These are phyloP conservation scores for Sycobia sp. DNA, from an alignment of 1,140 invertebrate genomes.

Conservation along the genomic window DNA sequence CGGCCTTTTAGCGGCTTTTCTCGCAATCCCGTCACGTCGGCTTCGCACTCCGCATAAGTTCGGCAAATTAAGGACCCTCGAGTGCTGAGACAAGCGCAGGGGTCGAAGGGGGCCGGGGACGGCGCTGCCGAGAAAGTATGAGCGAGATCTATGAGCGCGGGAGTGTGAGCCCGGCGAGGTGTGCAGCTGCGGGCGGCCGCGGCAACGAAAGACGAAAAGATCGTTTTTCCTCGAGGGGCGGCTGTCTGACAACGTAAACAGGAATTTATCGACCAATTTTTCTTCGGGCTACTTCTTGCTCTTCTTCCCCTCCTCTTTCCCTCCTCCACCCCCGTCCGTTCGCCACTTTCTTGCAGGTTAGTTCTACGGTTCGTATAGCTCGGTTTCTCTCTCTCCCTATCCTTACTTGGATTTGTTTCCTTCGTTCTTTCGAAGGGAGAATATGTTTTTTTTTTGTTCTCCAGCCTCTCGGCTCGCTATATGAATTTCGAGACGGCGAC, in stretches of 20 bases:
- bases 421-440: neutral
- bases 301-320: neutral
- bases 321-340: neutral
- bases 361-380: no score
- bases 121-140: no score
- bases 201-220: neutral
- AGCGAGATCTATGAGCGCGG: no score
- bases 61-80: slow-evolving; percentile 1
- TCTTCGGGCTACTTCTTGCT: neutral
- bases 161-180: neutral
- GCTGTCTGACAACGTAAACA: slow-evolving; percentile 5
- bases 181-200: neutral
- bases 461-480: no score
- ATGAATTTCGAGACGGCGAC: no score
- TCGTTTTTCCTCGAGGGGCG: neutral
- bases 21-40: neutral
- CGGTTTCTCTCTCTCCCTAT: neutral
- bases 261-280: slow-evolving; percentile 11
- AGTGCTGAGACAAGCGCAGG: neutral
- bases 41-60: neutral
- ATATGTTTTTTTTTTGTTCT: neutral
- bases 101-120: no score
- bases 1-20: neutral
- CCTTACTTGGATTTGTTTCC: neutral
- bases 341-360: no score